Percentiles rank a stretch among this genome's conserved stretches.
Conservation (phyloP, 2,797 vertebrate species). For the Diplodus puntazzo region DNA sequence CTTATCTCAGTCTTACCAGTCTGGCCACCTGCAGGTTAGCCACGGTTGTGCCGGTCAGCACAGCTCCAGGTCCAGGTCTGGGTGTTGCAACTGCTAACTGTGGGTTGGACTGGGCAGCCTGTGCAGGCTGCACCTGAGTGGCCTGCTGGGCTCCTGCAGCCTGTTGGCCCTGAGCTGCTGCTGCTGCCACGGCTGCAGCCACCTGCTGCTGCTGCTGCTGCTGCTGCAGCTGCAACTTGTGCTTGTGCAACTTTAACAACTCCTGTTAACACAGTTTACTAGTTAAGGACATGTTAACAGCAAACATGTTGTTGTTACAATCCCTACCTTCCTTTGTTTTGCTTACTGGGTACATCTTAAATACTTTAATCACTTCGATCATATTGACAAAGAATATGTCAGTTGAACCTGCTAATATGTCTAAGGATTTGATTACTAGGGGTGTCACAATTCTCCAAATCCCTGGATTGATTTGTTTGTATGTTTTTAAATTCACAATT, state of each 20-base stretch:
- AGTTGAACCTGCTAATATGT: conserved; percentile 7
- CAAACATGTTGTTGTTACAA: not conserved
- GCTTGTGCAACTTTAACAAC: conserved; percentile 93
- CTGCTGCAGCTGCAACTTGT: conserved; percentile 93
- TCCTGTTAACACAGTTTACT: conserved; percentile 79
- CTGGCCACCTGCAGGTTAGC: conserved; percentile 93
- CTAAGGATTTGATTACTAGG: too few species aligned
- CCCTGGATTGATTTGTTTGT: too few species aligned
- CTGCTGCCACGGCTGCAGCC: conserved; percentile 80
- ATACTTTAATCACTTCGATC: not conserved
- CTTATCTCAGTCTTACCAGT: conserved; percentile 85
- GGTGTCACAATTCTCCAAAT: too few species aligned
- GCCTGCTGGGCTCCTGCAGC: conserved; percentile 84
- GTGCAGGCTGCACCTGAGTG: conserved; percentile 87
- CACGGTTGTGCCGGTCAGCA: conserved; percentile 90
- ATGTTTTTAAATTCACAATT: too few species aligned
- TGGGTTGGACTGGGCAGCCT: conserved; percentile 81
- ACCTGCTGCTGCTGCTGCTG: conserved; percentile 86
- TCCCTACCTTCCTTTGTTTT: not conserved
- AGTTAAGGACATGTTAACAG: not conserved
- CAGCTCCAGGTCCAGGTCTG: conserved; percentile 88
- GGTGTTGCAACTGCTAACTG: conserved; percentile 91
- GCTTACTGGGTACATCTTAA: not conserved
- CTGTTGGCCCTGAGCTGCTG: conserved; percentile 88
- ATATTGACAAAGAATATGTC: not conserved